phyloP scores from a whole-genome alignment of 2,113 vertebrate species.

The Microcebus lehilahytsara region DNA sequence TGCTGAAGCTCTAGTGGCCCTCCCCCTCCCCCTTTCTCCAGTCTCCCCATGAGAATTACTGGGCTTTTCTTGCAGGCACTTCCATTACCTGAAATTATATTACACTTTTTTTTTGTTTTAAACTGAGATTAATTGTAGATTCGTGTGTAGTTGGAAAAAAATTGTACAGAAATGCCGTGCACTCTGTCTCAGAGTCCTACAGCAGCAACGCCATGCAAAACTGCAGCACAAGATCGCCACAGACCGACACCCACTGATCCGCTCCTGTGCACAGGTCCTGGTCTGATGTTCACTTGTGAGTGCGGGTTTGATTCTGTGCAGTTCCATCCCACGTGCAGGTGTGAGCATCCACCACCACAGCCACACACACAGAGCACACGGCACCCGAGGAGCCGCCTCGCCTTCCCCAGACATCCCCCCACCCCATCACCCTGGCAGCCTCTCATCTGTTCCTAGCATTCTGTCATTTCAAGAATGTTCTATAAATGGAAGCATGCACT shows the following conservation, averaged over 20 bases:
- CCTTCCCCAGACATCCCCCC: background rate
- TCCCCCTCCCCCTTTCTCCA: rapidly evolving
- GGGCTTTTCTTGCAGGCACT: rapidly evolving
- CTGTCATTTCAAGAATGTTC: background rate
- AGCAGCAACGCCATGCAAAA: background rate
- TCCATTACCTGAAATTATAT: rapidly evolving
- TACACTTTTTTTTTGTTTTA: background rate
- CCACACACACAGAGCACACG: background rate
- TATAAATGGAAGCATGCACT: background rate
- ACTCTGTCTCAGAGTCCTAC: rapidly evolving
- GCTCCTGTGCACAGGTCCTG: rapidly evolving
- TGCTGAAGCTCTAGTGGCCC: rapidly evolving
- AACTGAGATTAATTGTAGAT: background rate
- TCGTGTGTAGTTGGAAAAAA: no score
- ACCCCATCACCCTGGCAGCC: no score
- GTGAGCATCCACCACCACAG: rapidly evolving
- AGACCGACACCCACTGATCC: rapidly evolving
- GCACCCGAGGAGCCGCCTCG: background rate
- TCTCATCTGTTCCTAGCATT: background rate
- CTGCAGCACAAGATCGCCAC: rapidly evolving
- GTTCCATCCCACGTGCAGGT: background rate
- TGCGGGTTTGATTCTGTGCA: rapidly evolving
- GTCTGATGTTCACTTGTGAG: no score
- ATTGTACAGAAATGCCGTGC: rapidly evolving
- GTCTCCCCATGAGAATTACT: rapidly evolving